phyloP scores from a whole-genome alignment of 1,140 invertebrate species.

The Drosophila cardini region DNA sequence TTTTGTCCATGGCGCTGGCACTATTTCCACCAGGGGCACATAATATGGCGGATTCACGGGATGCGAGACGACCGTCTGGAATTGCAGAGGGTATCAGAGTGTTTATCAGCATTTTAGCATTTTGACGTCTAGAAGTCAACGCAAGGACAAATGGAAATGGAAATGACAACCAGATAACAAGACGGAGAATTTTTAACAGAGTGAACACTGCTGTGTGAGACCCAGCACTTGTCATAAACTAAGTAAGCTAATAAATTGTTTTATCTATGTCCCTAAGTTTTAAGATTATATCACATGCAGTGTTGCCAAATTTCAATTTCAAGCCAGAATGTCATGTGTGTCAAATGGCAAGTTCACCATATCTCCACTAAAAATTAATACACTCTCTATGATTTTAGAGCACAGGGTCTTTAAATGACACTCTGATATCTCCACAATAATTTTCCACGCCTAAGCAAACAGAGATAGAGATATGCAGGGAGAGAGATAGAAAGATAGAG shows the following conservation, averaged over 20 bases:
- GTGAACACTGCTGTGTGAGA: too few species aligned
- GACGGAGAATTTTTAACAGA: too few species aligned
- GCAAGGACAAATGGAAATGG: slow-evolving; percentile 14
- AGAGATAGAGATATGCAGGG: neutral
- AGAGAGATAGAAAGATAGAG: slow-evolving; percentile 1
- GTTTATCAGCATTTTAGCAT: neutral
- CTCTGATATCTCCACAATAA: neutral
- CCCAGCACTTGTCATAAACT: too few species aligned
- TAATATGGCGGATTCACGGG: slow-evolving; percentile 99
- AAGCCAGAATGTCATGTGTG: too few species aligned
- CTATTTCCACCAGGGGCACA: slow-evolving; percentile 96
- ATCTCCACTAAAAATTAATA: too few species aligned
- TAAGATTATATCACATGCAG: too few species aligned
- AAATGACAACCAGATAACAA: neutral
- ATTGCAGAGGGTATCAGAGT: neutral
- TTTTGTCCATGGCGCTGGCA: slow-evolving; percentile 96
- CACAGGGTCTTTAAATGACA: too few species aligned
- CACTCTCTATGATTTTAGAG: too few species aligned
- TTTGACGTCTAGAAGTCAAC: slow-evolving; percentile 10
- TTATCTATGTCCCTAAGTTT: too few species aligned
- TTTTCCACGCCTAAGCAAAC: neutral
- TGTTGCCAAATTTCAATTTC: too few species aligned
- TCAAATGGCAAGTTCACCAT: too few species aligned
- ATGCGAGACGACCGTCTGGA: slow-evolving; percentile 88
- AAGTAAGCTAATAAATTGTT: too few species aligned